These are phyloP conservation scores for Punctoribates punctum DNA, from an alignment of 2,888 invertebrate species.

Conservation along the genomic window DNA sequence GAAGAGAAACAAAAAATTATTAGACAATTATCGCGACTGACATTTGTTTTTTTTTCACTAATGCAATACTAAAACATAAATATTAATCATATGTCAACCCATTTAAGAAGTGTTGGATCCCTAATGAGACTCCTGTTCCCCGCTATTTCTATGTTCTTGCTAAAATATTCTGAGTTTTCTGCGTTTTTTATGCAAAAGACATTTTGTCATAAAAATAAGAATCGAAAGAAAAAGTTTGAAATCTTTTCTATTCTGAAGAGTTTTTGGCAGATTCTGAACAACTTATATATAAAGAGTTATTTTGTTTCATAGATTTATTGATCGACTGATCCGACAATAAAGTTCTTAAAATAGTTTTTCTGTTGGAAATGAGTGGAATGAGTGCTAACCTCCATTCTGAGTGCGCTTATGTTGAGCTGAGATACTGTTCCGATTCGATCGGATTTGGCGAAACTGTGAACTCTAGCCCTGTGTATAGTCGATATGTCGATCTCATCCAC, in stretches of 20 bases:
- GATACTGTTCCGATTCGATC: constrained; percentile 38
- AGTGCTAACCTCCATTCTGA: constrained; percentile 40
- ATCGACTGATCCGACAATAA: neutral
- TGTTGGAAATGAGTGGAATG: neutral
- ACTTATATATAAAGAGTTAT: constrained; percentile 20
- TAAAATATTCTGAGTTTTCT: too few relatives aligned
- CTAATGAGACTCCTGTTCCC: too few relatives aligned
- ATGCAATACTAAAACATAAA: too few relatives aligned
- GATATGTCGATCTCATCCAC: constrained; percentile 45
- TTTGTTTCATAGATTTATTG: constrained; percentile 31
- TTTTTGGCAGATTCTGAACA: neutral
- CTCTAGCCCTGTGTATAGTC: constrained; percentile 32
- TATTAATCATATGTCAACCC: too few relatives aligned
- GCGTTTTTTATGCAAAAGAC: too few relatives aligned
- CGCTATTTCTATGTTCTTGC: too few relatives aligned
- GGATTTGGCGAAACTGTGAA: constrained; percentile 39
- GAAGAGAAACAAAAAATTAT: neutral
- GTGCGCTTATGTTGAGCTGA: constrained; percentile 43
- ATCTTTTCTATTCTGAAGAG: too few relatives aligned
- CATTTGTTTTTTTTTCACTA: neutral
- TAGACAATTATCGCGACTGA: constrained; percentile 1
- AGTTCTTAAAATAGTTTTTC: constrained; percentile 22
- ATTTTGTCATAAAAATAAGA: too few relatives aligned
- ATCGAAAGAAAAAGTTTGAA: too few relatives aligned
- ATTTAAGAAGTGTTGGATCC: too few relatives aligned